phyloP scores from a whole-genome alignment of 2,797 vertebrate genomes.

The Alectoris magna region DNA sequence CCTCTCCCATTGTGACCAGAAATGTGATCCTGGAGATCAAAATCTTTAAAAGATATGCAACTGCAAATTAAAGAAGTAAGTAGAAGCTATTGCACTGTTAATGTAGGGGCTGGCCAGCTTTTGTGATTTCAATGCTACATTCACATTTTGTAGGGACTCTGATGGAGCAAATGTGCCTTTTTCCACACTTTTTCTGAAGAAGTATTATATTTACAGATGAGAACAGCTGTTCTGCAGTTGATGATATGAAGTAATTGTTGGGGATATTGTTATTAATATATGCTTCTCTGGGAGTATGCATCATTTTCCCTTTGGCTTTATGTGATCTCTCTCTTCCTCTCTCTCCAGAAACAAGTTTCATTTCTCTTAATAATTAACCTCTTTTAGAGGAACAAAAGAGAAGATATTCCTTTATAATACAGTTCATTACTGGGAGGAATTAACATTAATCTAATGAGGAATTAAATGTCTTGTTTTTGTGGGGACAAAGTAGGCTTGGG shows the following conservation, averaged over 20 bases:
- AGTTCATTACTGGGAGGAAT: background rate
- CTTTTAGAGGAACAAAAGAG: background rate
- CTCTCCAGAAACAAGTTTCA: background rate
- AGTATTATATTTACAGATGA: background rate
- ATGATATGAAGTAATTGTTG: background rate
- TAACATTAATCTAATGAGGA: background rate
- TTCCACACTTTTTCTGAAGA: background rate
- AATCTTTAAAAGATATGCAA: background rate
- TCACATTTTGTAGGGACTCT: background rate
- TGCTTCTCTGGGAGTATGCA: background rate
- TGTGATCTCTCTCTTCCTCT: background rate
- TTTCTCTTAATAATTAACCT: background rate
- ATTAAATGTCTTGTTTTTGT: background rate
- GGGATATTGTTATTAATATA: background rate
- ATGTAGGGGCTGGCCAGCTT: background rate
- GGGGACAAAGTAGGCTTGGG: background rate
- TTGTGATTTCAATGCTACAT: background rate
- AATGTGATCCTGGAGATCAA: background rate
- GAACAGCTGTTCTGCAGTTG: background rate
- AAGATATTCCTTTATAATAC: background rate
- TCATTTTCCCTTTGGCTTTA: background rate
- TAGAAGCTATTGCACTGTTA: background rate
- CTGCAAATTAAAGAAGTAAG: background rate
- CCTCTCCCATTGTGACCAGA: background rate
- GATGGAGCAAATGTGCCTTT: background rate